Evolutionary conservation across 2,888 invertebrate genomes (phyloP).

Genomic region (Phengaris arion): DNA sequence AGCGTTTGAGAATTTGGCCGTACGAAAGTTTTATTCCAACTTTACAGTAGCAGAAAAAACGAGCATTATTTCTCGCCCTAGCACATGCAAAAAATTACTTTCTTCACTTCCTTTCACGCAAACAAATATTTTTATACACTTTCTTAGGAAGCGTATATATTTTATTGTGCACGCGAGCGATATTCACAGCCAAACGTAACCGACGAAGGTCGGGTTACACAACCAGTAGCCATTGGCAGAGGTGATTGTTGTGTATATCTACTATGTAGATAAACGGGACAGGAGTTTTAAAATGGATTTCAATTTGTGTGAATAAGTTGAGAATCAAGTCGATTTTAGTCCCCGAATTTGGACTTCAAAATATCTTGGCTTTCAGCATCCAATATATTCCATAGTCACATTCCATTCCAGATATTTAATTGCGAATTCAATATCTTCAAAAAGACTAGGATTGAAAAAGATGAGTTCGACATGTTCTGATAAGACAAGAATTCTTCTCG

Average conservation of each 20-base stretch:
- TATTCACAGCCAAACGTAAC: not conserved
- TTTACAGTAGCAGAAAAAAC: not conserved
- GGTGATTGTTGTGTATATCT: not conserved
- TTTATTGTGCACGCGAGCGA: not conserved
- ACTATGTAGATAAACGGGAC: not conserved
- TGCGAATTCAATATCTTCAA: too few relatives aligned
- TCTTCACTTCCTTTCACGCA: not conserved
- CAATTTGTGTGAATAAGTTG: not conserved
- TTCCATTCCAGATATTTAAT: too few relatives aligned
- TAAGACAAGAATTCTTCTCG: too few relatives aligned
- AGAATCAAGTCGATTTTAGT: not conserved
- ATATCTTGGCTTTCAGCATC: too few relatives aligned
- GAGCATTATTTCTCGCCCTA: not conserved
- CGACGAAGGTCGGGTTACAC: not conserved
- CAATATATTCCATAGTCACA: too few relatives aligned
- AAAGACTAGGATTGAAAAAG: too few relatives aligned
- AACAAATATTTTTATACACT: slow-evolving; percentile 15
- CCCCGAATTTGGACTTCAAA: too few relatives aligned
- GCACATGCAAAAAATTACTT: not conserved
- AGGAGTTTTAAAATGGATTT: not conserved
- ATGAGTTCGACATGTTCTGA: too few relatives aligned
- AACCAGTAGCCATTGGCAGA: not conserved
- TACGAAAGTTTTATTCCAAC: not conserved
- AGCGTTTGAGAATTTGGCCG: too few relatives aligned
- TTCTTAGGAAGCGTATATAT: slow-evolving; percentile 12